Percentiles rank a stretch among this genome's conserved stretches.
Conservation (phyloP, 2,888 invertebrate genomes). For the Nomada hirtipes region DNA sequence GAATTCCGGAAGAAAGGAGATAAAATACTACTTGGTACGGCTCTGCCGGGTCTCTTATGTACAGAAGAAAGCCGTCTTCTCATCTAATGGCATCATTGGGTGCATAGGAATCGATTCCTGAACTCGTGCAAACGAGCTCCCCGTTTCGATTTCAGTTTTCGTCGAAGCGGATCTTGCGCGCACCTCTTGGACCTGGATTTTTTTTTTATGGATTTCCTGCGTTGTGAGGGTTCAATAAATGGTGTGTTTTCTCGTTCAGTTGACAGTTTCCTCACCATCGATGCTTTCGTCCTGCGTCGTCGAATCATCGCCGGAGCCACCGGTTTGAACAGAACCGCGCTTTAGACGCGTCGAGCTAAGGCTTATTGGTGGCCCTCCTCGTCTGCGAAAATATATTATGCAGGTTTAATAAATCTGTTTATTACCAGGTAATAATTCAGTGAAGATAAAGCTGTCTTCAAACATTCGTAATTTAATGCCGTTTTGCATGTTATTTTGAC, state of each 20-base stretch:
- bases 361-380: conserved; percentile 86
- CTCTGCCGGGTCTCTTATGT: conserved; percentile 54
- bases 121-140: conserved; percentile 23
- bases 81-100: conserved; percentile 57
- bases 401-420: background rate
- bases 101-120: conserved; percentile 45
- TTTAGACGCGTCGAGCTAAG: conserved; percentile 89
- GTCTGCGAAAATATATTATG: conserved; percentile 74
- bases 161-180: conserved; percentile 34
- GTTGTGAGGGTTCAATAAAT: conserved; percentile 51
- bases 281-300: conserved; percentile 91
- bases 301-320: conserved; percentile 91
- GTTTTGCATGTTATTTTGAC: background rate
- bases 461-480: background rate
- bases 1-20: conserved; percentile 21
- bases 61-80: conserved; percentile 60
- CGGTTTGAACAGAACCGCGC: conserved; percentile 89
- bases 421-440: no score
- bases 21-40: conserved; percentile 61
- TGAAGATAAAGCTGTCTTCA: background rate
- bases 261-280: conserved; percentile 89
- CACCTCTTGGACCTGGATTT: conserved; percentile 45
- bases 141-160: conserved; percentile 26
- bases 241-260: conserved; percentile 79
- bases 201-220: conserved; percentile 47